phyloP scores from a whole-genome alignment of 2,113 vertebrate genomes.

The rabbit (Oryctolagus cuniculus) region mOryCun1.1 NC_091435.1:111455001-111455500 shows the following conservation, averaged over 20 bases:
- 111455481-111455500: background rate
- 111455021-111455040: too few species aligned
- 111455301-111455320: background rate
- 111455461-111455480: background rate
- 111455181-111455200: background rate
- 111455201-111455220: slow-evolving; percentile 22
- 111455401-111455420: background rate
- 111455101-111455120: background rate
- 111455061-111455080: too few species aligned
- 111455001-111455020: too few species aligned
- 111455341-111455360: background rate
- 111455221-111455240: background rate
- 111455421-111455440: background rate
- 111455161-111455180: background rate
- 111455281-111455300: background rate
- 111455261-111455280: background rate
- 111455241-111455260: background rate
- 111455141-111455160: background rate
- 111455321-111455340: background rate
- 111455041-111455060: too few species aligned
- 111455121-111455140: background rate
- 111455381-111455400: background rate
- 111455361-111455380: background rate
- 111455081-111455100: background rate
- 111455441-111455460: background rate